Evolutionary conservation across 2,888 invertebrate genomes (phyloP), one percentile per base, ranked within the genome.

Genomic region (Keiferia lycopersicella): DNA sequence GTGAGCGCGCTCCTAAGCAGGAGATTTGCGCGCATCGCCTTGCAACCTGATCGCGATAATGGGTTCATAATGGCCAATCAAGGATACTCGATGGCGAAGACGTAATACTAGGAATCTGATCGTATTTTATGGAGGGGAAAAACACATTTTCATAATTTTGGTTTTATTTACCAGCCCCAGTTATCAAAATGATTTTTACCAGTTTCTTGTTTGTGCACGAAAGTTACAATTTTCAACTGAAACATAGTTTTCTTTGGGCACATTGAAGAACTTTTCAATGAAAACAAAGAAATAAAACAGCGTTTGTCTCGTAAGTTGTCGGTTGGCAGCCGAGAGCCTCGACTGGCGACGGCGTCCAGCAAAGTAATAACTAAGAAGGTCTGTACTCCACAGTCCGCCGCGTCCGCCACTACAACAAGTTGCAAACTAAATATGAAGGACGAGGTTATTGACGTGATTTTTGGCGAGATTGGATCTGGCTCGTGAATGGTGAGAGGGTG

Each of bases 371-470:
- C 56, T 16, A 56, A 16, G 34, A 56, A 56, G 56, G 34, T 56
- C 56, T 34, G 26, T 26, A 34, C 10, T 14, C 2, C 34, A 26
- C 34, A 34, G 30, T 16, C 34, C 56, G 30, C 3, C 34, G 50
- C 39, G 51, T 26, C 34, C 7, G 6, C 7, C 34, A 10, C 34
- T 56, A 30, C 20, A 41, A 61, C 64, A 61, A 57, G 57, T 64
- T 64, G 48, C 26, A 57, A 61, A 58, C 57, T 11, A 58, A 57
- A 56, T 41, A 56, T 56, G 38, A 57, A 45, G 34, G 34, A 16
- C 34, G 34, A 50, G 61, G 61, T 50, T 61, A 61, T 34, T 34
- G 61, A 30, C 61, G 61, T 61, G 61, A 61, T 61, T 61, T 48
- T 48, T 61, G 56, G n/a, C 45, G 22, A 57, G 56, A 63, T 63